Conservation (phyloP, 2,797 vertebrate genomes). For the Propithecus deckenii region DNA sequence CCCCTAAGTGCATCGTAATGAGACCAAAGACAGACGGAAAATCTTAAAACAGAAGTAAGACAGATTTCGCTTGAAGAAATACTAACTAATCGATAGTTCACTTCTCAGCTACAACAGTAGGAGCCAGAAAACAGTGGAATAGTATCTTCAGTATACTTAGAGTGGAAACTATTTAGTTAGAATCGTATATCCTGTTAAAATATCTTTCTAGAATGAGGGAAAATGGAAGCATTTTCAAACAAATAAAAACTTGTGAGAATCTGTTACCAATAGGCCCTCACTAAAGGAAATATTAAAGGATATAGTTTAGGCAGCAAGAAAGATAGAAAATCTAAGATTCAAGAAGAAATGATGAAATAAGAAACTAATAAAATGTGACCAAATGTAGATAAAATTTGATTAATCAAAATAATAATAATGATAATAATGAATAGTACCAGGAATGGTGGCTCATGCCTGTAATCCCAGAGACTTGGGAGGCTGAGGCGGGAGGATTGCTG, state of each 20-base stretch:
- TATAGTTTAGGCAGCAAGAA: background rate
- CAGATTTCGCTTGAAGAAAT: background rate
- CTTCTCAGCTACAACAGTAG: background rate
- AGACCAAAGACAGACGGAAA: slow-evolving; percentile 4
- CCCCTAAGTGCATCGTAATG: background rate
- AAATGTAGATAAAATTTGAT: background rate
- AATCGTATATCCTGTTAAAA: background rate
- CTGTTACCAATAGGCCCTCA: background rate
- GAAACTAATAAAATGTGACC: background rate
- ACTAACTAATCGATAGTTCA: background rate
- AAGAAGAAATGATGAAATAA: background rate
- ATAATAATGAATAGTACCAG: background rate
- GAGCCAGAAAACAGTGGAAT: background rate
- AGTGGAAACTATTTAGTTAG: background rate
- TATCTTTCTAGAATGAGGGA: background rate
- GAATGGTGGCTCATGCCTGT: background rate
- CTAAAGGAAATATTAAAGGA: background rate
- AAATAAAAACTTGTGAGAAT: slow-evolving; percentile 7
- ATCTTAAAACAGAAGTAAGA: background rate
- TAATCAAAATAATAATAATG: background rate
- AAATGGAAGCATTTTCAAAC: slow-evolving; percentile 7
- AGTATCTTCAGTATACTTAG: background rate
- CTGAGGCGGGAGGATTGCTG: background rate
- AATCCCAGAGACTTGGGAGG: background rate
- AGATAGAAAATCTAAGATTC: background rate